Evolutionary conservation across 2,797 vertebrate genomes (phyloP).

Genomic region (Champsocephalus gunnari): DNA sequence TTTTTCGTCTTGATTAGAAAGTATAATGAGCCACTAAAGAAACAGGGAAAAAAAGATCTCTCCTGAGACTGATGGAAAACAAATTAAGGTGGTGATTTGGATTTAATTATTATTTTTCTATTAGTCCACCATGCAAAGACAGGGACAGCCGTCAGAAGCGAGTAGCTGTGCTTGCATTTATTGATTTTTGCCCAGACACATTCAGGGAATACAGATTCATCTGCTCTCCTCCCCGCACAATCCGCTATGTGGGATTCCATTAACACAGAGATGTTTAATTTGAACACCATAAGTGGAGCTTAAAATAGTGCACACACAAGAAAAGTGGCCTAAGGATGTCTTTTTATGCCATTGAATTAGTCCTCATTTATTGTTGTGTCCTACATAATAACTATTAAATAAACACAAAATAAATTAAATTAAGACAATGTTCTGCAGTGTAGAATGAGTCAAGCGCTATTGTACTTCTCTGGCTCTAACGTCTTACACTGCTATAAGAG

Average conservation of each 20-base stretch:
- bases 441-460: slow-evolving; percentile 73
- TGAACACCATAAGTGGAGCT: slow-evolving; percentile 93
- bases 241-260: slow-evolving; percentile 91
- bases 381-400: slow-evolving; percentile 93
- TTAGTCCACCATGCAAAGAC: slow-evolving; percentile 89
- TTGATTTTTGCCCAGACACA: slow-evolving; percentile 95
- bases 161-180: slow-evolving; percentile 94
- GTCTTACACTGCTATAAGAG: slow-evolving; percentile 55
- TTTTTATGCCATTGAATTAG: slow-evolving; percentile 94
- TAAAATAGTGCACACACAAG: slow-evolving; percentile 88
- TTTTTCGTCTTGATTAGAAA: slow-evolving; percentile 93
- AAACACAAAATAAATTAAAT: slow-evolving; percentile 97
- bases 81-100: slow-evolving; percentile 94
- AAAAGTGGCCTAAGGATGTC: slow-evolving; percentile 93
- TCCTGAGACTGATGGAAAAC: slow-evolving; percentile 92
- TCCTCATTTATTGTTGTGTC: slow-evolving; percentile 89
- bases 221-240: slow-evolving; percentile 75
- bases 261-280: slow-evolving; percentile 97
- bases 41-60: slow-evolving; percentile 90
- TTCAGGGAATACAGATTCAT: slow-evolving; percentile 88
- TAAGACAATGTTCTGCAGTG: slow-evolving; percentile 90
- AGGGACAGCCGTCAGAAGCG: slow-evolving; percentile 89
- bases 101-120: slow-evolving; percentile 98
- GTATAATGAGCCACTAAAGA: slow-evolving; percentile 94
- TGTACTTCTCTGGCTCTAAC: slow-evolving; percentile 85